These are phyloP conservation scores for Cololabis saira DNA, from an alignment of 2,113 vertebrate genomes.

Conservation along the genomic window DNA sequence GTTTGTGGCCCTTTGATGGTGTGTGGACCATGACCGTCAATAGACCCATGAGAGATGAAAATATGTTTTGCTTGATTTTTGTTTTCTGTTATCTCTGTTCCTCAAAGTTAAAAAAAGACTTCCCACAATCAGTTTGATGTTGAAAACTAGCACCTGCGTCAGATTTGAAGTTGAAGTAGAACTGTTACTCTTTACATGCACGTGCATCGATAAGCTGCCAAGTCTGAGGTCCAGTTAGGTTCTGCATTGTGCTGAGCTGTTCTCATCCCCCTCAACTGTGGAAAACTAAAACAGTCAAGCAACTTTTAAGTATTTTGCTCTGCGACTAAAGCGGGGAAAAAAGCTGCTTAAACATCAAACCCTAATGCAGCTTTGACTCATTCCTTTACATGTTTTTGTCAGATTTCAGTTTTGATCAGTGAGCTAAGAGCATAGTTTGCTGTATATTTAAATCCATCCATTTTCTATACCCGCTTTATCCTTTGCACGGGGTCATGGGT, in stretches of 20 bases:
- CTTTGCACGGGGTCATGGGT: too few species aligned
- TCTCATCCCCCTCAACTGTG: slow-evolving; percentile 16
- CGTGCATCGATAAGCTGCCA: slow-evolving; percentile 26
- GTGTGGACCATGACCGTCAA: too few species aligned
- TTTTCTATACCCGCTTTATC: too few species aligned
- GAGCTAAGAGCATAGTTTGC: background rate
- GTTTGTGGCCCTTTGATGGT: too few species aligned
- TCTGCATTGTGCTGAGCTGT: slow-evolving; percentile 43
- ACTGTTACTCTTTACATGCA: slow-evolving; percentile 52
- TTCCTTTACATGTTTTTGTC: background rate
- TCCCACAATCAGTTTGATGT: slow-evolving; percentile 28
- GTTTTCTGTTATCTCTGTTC: too few species aligned
- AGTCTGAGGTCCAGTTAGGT: slow-evolving; percentile 18
- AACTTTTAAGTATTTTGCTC: background rate
- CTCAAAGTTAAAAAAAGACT: background rate
- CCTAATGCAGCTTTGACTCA: background rate
- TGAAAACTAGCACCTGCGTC: slow-evolving; percentile 14
- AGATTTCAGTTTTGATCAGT: background rate
- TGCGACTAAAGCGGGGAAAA: background rate
- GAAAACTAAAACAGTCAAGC: slow-evolving; percentile 28
- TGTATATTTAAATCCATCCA: background rate
- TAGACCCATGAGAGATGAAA: too few species aligned
- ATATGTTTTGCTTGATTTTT: too few species aligned
- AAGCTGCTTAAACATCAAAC: slow-evolving; percentile 1
- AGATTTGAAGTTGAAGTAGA: slow-evolving; percentile 24